Evolutionary conservation across 2,113 vertebrate genomes (phyloP), one percentile per base, ranked within the genome.

Genomic region (Furnarius figulus): DNA sequence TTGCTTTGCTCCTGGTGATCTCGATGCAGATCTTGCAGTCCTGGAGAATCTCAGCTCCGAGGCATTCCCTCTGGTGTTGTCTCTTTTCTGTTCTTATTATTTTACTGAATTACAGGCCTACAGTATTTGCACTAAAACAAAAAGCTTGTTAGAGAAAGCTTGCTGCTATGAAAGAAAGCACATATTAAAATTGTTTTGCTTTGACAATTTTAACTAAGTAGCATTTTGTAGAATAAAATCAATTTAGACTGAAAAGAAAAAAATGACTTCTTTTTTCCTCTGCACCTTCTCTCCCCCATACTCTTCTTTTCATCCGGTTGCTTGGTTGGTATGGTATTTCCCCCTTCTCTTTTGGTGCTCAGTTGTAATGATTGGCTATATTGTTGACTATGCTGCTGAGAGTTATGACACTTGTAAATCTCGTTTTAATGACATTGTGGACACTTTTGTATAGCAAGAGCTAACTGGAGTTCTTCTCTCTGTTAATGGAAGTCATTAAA

Each of bases 171-270:
- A 95, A 97, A 97, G 95, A 97, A 97, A 97, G 96, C 97, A 97
- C 96, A 71, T 97, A 97, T 96, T 97, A 97, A 97, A 97, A 96
- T 95, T 72, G 90, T 97, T 97, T 94, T 67, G 97, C 98, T 98
- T 98, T 98, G 96, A 96, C 95, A 95, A 95, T 97, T 98, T 97
- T 93, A 90, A 95, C 91, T 88, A 91, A 98, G 93, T 98, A 98
- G 97, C 93, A 96, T 98, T 98, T 98, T 98, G 89, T 98, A 98
- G 98, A 98, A 98, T 98, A 98, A 98, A 98, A 98, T 97, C 89
- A 84, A 97, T 97, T 96, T 95, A 97, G 98, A 97, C 79, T 42
- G 93, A 98, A 98, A 97, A 97, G 89, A 94, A 96, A 92, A 92
- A 95, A 96, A 93, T 37, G 49, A 90, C 90, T 97, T 94, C 80